These are phyloP conservation scores for Mus pahari DNA, from an alignment of 2,113 vertebrate genomes.

Conservation along the genomic window DNA sequence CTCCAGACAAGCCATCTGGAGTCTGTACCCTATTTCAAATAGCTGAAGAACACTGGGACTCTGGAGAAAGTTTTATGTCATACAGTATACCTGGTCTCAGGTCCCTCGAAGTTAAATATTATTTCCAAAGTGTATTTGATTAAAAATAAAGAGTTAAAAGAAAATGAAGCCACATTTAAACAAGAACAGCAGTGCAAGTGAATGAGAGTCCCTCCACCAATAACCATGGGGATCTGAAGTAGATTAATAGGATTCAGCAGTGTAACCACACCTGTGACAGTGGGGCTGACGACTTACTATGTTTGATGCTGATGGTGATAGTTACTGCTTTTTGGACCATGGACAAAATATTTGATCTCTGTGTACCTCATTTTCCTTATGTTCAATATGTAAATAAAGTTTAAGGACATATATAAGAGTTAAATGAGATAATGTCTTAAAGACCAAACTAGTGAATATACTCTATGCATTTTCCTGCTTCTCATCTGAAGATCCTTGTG, in stretches of 20 bases:
- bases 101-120: neutral
- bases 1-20: neutral
- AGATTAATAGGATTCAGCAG: neutral
- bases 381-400: neutral
- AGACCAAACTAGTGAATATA: neutral
- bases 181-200: neutral
- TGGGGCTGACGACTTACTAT: neutral
- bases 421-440: neutral
- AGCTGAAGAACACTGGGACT: neutral
- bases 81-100: neutral
- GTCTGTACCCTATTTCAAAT: neutral
- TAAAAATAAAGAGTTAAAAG: neutral
- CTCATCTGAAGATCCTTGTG: neutral
- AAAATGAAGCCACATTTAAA: neutral
- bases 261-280: too few species aligned
- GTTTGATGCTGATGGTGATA: neutral
- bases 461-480: neutral
- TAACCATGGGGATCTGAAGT: neutral
- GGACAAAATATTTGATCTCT: neutral
- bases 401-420: neutral
- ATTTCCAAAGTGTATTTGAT: neutral
- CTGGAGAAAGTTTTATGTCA: neutral
- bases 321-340: neutral
- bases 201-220: rapidly evolving
- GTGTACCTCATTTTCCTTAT: neutral